phyloP scores from a whole-genome alignment of 2,113 vertebrate species.

The Physeter macrocephalus region DNA sequence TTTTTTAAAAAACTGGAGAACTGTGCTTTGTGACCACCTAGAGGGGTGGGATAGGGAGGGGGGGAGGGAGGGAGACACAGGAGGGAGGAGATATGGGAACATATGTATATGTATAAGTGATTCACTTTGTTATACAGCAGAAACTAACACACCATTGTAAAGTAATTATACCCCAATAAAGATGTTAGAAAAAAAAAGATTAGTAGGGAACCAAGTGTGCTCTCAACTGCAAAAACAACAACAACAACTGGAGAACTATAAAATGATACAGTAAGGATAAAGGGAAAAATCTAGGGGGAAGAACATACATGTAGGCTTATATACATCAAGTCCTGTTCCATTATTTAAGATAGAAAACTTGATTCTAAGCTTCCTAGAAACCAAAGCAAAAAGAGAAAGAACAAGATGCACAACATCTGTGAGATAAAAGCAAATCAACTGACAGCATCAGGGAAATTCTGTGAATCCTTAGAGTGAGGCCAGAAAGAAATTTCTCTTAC shows the following conservation, averaged over 20 bases:
- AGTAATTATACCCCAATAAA: no score
- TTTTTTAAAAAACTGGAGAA: no score
- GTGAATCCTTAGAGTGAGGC: not conserved
- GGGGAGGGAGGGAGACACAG: no score
- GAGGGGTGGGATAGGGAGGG: no score
- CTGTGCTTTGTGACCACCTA: no score
- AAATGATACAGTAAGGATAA: not conserved
- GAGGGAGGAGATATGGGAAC: no score
- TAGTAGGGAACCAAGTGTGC: no score
- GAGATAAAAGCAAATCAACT: not conserved
- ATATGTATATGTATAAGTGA: no score
- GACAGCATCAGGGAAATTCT: not conserved
- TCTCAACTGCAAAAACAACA: no score
- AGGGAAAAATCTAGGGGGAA: not conserved
- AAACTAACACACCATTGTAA: no score
- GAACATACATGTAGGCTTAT: not conserved
- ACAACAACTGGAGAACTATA: not conserved
- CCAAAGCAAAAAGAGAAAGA: not conserved
- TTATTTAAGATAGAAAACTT: constrained; percentile 8
- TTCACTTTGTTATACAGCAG: no score
- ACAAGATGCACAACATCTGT: not conserved
- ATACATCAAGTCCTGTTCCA: not conserved
- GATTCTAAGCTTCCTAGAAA: constrained; percentile 30
- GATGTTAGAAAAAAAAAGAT: no score
- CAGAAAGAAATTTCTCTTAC: not conserved